phyloP scores from a whole-genome alignment of 2,888 invertebrate species.

The Dynastes tityus region DNA sequence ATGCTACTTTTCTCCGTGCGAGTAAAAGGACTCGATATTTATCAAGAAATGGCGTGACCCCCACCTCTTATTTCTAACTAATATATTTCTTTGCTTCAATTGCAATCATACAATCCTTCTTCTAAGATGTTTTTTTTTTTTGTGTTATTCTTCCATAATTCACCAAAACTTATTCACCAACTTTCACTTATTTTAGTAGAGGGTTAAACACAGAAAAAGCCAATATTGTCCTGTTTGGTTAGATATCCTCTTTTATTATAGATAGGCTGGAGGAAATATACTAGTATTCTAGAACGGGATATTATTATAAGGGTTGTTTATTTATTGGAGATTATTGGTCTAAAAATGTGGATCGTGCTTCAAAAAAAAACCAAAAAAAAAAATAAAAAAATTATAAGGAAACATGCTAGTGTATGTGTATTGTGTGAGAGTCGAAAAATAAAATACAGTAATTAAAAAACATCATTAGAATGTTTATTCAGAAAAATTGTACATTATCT shows the following conservation, averaged over 20 bases:
- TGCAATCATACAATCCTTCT: too few species aligned
- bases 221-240: conserved; percentile 10
- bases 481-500: conserved; percentile 66
- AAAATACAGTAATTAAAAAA: conserved; percentile 68
- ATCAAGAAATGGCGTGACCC: too few species aligned
- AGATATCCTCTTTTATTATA: background rate
- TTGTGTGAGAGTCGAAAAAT: conserved; percentile 58
- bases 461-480: conserved; percentile 70
- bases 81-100: too few species aligned
- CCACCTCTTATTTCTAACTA: too few species aligned
- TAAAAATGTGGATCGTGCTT: conserved; percentile 51
- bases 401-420: conserved; percentile 61
- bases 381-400: conserved; percentile 45
- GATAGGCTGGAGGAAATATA: background rate
- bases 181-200: conserved; percentile 16
- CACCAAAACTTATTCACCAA: background rate
- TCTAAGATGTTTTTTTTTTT: background rate
- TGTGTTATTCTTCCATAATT: background rate
- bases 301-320: conserved; percentile 6
- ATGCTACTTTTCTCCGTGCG: too few species aligned
- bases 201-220: conserved; percentile 44
- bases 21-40: too few species aligned
- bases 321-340: conserved; percentile 34
- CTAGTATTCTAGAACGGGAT: conserved; percentile 3
- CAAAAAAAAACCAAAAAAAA: conserved; percentile 40